These are phyloP conservation scores for Gastrophryne carolinensis DNA, from an alignment of 2,797 vertebrate genomes.

Conservation along the genomic window DNA sequence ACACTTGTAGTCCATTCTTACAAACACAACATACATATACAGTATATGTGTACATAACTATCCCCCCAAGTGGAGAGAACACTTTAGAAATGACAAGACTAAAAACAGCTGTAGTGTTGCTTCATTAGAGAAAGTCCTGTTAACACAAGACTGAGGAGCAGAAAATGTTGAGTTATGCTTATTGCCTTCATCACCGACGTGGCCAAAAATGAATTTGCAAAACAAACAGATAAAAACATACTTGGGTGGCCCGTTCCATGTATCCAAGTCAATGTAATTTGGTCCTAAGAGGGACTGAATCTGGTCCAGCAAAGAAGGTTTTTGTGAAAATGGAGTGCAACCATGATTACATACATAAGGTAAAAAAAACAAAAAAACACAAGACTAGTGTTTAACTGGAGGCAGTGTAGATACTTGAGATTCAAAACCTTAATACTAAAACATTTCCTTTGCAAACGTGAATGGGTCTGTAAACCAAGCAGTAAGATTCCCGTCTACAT, in stretches of 20 bases:
- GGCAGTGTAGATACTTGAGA: neutral
- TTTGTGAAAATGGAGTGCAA: constrained; percentile 13
- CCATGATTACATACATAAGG: neutral
- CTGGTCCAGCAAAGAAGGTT: neutral
- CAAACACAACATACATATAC: constrained; percentile 28
- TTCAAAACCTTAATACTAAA: neutral
- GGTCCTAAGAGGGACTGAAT: constrained; percentile 28
- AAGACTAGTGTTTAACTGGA: constrained; percentile 13
- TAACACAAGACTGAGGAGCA: neutral
- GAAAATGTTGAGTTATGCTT: neutral
- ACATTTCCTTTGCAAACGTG: neutral
- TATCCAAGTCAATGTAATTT: constrained; percentile 12
- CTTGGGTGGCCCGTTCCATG: neutral
- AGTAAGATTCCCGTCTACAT: neutral
- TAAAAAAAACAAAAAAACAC: neutral
- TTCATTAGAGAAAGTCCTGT: neutral
- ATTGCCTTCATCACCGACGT: neutral
- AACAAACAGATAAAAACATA: constrained; percentile 18
- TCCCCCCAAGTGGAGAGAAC: neutral
- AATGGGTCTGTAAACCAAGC: neutral
- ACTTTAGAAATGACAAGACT: neutral
- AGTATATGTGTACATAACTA: constrained; percentile 25
- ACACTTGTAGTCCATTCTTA: constrained; percentile 28
- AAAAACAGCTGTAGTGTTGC: constrained; percentile 13
- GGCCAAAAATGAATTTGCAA: neutral